Conservation (phyloP, 2,888 invertebrate genomes). For the Drosophila paranaensis region DNA sequence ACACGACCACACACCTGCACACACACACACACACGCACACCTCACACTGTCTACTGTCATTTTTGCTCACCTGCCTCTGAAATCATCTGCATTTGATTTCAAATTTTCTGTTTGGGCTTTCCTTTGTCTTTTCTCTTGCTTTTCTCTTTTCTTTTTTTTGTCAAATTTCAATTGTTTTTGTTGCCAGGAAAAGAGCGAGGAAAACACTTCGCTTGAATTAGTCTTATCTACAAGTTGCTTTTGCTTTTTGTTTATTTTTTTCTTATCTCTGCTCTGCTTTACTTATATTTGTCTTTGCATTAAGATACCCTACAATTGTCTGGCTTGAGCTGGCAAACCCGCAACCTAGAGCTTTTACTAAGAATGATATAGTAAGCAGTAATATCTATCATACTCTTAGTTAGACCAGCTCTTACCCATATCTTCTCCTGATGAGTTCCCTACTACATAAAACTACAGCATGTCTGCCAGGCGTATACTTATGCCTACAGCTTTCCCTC, state of each 20-base stretch:
- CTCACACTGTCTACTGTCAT: slow-evolving; percentile 30
- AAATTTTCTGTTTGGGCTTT: slow-evolving; percentile 36
- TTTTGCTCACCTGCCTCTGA: slow-evolving; percentile 57
- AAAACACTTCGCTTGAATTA: slow-evolving; percentile 42
- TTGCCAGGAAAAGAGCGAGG: slow-evolving; percentile 15
- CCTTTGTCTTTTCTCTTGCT: background rate
- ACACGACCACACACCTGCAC: background rate
- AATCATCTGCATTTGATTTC: slow-evolving; percentile 64
- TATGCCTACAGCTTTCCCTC: background rate
- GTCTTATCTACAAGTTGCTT: slow-evolving; percentile 33
- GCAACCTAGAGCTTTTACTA: background rate
- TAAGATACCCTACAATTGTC: background rate
- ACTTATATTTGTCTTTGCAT: background rate
- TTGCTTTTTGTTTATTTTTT: slow-evolving; percentile 17
- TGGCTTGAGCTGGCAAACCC: background rate
- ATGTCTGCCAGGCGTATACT: background rate
- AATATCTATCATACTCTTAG: background rate
- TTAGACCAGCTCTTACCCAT: background rate
- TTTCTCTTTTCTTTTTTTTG: slow-evolving; percentile 14
- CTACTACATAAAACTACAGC: too few relatives aligned
- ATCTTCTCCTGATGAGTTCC: background rate
- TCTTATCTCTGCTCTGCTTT: background rate
- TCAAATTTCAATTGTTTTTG: slow-evolving; percentile 37
- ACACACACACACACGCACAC: background rate
- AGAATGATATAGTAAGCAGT: background rate